A percentile compares a stretch with the other conserved stretches of the same genome.
These are phyloP conservation scores for Bolinopsis microptera DNA, from an alignment of 37 sponge, comb jelly and placozoan genomes.

Conservation along the genomic window DNA sequence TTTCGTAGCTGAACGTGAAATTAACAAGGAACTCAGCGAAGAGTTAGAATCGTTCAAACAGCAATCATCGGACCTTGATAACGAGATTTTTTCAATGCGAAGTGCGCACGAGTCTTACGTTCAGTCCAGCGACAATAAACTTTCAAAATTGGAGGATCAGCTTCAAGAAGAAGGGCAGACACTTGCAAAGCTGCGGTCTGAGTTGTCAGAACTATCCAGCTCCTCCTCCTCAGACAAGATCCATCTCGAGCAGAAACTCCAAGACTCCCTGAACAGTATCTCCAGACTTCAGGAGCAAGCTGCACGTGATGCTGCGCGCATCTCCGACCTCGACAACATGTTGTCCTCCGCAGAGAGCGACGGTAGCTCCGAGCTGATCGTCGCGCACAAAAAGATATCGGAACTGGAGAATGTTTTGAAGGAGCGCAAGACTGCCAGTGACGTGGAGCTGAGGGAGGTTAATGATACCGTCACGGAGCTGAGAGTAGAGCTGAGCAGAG, in stretches of 20 bases:
- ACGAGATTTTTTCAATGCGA: not conserved
- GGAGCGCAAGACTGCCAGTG: conserved; percentile 26
- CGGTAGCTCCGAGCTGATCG: conserved; percentile 3
- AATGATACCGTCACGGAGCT: conserved; percentile 13
- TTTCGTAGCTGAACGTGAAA: not conserved
- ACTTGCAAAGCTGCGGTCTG: not conserved
- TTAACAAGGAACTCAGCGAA: not conserved
- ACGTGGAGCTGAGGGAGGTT: not conserved
- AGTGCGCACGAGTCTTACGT: not conserved
- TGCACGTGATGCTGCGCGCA: conserved; percentile 28
- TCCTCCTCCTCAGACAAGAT: not conserved
- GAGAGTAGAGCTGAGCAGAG: conserved; percentile 5
- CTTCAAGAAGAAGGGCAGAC: not conserved
- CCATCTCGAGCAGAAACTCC: not conserved
- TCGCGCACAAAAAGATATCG: conserved; percentile 45
- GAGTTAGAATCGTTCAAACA: not conserved
- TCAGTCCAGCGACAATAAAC: not conserved
- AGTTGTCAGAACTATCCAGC: not conserved
- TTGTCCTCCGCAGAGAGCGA: conserved; percentile 22
- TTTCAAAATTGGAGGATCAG: not conserved
- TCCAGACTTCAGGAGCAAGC: conserved; percentile 10
- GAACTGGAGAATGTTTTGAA: conserved; percentile 10
- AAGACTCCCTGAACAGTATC: not conserved
- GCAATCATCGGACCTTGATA: not conserved
- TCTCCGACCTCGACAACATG: conserved; percentile 41